Percentiles rank a stretch among this genome's conserved stretches.
Evolutionary conservation across 2,113 vertebrate genomes (phyloP).

Genomic region (Conger conger): DNA sequence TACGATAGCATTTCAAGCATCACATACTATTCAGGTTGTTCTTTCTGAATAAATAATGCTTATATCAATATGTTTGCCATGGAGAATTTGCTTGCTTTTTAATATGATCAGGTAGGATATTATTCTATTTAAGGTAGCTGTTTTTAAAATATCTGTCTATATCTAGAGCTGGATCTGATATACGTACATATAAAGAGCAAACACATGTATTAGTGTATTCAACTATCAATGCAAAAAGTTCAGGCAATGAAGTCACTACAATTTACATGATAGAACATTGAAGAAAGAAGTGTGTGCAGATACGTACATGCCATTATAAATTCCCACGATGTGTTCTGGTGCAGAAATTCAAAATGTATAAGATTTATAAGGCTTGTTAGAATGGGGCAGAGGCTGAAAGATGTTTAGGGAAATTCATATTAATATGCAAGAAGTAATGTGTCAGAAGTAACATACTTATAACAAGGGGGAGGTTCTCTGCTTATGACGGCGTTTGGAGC

Average conservation of each 20-base stretch:
- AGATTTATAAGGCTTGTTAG: not conserved
- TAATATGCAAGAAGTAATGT: constrained; percentile 17
- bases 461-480: constrained; percentile 47
- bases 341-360: not conserved
- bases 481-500: constrained; percentile 59
- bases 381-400: not conserved
- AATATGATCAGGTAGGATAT: not conserved
- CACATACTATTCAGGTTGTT: not conserved
- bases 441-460: constrained; percentile 41
- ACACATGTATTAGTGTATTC: not conserved
- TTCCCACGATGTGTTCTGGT: not conserved
- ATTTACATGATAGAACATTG: not conserved
- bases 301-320: not conserved
- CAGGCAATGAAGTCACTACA: not conserved
- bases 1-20: not conserved
- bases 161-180: not conserved
- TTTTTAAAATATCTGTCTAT: not conserved
- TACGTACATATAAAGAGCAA: too few relatives aligned
- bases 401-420: constrained; percentile 3
- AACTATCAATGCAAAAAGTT: not conserved
- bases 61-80: not conserved
- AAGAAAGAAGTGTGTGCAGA: not conserved
- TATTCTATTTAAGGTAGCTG: not conserved
- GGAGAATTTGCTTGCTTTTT: not conserved
- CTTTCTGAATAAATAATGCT: not conserved